Base-by-base conservation (phyloP, 1,140 invertebrate species). In the Brachionus calyciflorus region DNA sequence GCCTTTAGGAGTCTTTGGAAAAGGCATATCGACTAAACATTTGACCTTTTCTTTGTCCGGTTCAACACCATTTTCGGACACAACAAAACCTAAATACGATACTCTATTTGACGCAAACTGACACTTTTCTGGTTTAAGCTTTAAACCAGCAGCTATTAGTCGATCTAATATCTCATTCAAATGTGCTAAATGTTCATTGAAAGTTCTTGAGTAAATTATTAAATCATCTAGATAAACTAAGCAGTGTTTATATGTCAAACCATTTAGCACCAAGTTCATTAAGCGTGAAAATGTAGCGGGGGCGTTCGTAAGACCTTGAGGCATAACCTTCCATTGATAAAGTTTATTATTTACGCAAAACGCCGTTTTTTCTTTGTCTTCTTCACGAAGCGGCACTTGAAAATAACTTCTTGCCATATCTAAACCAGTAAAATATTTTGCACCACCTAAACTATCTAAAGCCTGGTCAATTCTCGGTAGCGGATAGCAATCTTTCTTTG, bases 81-180 rank as follows among this genome's bases (percentile, higher is more conserved):
- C 30, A 33, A 60, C 65, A 77, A 81, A 81, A 0, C 86, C 86
- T 26, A 87, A 79, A 78, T 83, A 86, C 26, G 78, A 76, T 1
- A 87, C 55, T 70, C 82, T 78, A 12, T 60, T 53, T 55, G 81
- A 77, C 26, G 79, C 82, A 78, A 87, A 87, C 33, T 82, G 68
- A 37, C 80, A 84, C 81, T 86, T 86, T 70, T 81, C 57, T 1
- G 83, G 78, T 21, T 84, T 86, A 3, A 87, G 79, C 7, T 82
- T 85, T 1, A 87, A 78, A n/a, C 82, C 81, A 7, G 84, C 82
- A 44, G 19, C 19, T 28, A 21, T 41, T 19, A 68, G 10, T 48
- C 63, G 37, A 10, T 68, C 19, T 37, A 68, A 41, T n/a, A 68
- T 33, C 40, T 68, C 37, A 12, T 41, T 40, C 21, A 68, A 44